Percentiles rank a stretch among this genome's conserved stretches.
These are phyloP conservation scores for Colletes collaris DNA, from an alignment of 2,888 invertebrate genomes.

Conservation along the genomic window DNA sequence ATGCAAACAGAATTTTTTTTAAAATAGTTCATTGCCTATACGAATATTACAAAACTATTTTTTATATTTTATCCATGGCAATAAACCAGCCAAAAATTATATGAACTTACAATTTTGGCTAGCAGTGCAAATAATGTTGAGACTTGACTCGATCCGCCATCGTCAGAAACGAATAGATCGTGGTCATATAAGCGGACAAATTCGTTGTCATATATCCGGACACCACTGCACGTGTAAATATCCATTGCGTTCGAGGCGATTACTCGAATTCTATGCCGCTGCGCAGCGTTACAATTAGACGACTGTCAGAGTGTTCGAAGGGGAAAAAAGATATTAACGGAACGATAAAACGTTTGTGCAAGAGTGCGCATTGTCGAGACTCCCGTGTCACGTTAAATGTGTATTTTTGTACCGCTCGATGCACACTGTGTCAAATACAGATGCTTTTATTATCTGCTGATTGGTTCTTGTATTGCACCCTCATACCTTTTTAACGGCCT, in stretches of 20 bases:
- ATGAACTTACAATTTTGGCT: too few relatives aligned
- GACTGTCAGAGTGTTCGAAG: constrained; percentile 17
- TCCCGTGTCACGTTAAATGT: constrained; percentile 44
- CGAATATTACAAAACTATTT: too few relatives aligned
- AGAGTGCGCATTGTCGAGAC: constrained; percentile 27
- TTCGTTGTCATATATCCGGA: too few relatives aligned
- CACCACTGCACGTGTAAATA: neutral
- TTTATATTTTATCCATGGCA: too few relatives aligned
- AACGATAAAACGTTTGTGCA: constrained; percentile 17
- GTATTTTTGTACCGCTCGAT: constrained; percentile 68
- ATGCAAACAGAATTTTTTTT: too few relatives aligned
- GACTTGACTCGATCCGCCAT: too few relatives aligned
- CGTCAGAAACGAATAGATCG: too few relatives aligned
- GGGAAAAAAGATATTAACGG: constrained; percentile 1
- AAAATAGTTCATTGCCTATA: too few relatives aligned
- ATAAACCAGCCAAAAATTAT: too few relatives aligned
- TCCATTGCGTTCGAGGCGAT: neutral
- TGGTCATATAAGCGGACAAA: too few relatives aligned
- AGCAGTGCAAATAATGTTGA: too few relatives aligned
- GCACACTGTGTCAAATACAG: constrained; percentile 63
- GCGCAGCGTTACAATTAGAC: constrained; percentile 25
- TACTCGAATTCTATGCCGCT: constrained; percentile 31
- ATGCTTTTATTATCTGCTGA: constrained; percentile 64
- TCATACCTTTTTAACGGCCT: constrained; percentile 26
- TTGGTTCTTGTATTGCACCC: constrained; percentile 64